phyloP scores from a whole-genome alignment of 2,113 vertebrate species.

The Tachycineta bicolor region DNA sequence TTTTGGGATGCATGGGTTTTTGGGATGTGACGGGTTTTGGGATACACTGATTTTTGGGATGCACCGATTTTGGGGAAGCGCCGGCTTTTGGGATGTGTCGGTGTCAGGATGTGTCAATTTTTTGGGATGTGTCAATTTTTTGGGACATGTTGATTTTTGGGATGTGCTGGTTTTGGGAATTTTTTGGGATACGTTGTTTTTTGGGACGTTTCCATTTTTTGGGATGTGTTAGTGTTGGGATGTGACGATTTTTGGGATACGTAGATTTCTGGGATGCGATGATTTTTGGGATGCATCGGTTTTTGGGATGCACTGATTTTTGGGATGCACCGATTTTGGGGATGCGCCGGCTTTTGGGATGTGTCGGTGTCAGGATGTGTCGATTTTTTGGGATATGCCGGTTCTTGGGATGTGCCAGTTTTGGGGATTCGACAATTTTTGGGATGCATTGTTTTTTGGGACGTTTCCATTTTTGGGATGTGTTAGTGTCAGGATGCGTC shows the following conservation, averaged over 20 bases:
- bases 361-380: too few relatives aligned
- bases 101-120: rapidly evolving
- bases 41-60: neutral
- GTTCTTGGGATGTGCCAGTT: neutral
- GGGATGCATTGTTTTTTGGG: neutral
- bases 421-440: neutral
- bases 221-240: neutral
- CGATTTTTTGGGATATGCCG: rapidly evolving
- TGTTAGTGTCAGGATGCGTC: rapidly evolving
- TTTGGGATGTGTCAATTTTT: too few relatives aligned
- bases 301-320: too few relatives aligned
- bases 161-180: too few relatives aligned
- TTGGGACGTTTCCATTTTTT: neutral
- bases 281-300: too few relatives aligned
- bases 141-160: too few relatives aligned
- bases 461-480: too few relatives aligned
- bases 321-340: too few relatives aligned
- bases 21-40: neutral
- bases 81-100: neutral
- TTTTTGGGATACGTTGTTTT: neutral
- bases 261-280: neutral
- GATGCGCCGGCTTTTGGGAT: too few relatives aligned
- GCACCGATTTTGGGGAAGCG: too few relatives aligned
- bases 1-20: too few relatives aligned
- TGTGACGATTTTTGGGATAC: neutral